Evolutionary conservation across 1,140 invertebrate species (phyloP).

Genomic region (Holcopasites calliopsidis): DNA sequence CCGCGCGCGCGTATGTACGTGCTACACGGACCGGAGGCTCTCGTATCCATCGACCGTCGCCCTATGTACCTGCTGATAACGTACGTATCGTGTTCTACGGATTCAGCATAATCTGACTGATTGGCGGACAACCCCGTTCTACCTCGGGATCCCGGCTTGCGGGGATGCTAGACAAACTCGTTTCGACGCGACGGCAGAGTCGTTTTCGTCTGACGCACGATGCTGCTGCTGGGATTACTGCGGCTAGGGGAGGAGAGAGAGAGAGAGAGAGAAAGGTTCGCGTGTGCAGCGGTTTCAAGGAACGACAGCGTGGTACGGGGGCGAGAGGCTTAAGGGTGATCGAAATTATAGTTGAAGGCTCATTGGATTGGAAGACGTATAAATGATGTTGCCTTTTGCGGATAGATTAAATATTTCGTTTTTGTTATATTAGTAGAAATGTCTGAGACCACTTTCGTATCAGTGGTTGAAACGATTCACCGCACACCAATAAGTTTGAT

Average conservation of each 20-base stretch:
- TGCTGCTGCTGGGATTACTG: not conserved
- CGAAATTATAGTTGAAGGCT: not conserved
- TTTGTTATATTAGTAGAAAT: too few relatives aligned
- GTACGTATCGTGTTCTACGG: constrained; percentile 51
- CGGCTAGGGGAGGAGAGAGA: not conserved
- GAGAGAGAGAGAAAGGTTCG: too few relatives aligned
- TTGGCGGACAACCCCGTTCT: constrained; percentile 35
- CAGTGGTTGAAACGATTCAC: too few relatives aligned
- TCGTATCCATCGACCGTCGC: constrained; percentile 54
- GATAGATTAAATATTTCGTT: too few relatives aligned
- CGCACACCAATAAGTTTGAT: not conserved
- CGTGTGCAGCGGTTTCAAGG: not conserved
- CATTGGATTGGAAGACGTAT: too few relatives aligned
- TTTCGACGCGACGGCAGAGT: constrained; percentile 1
- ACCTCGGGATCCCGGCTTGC: constrained; percentile 2
- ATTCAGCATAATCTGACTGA: constrained; percentile 65
- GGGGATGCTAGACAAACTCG: not conserved
- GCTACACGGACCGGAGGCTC: constrained; percentile 9
- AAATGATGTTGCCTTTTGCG: too few relatives aligned
- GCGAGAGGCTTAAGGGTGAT: not conserved
- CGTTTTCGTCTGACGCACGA: constrained; percentile 2
- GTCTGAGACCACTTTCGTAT: too few relatives aligned
- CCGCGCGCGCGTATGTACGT: constrained; percentile 1
- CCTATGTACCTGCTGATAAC: constrained; percentile 53
- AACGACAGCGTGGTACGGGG: too few relatives aligned